Conservation (phyloP, 2,888 invertebrate genomes). For the Sminthurinus aureus region DNA sequence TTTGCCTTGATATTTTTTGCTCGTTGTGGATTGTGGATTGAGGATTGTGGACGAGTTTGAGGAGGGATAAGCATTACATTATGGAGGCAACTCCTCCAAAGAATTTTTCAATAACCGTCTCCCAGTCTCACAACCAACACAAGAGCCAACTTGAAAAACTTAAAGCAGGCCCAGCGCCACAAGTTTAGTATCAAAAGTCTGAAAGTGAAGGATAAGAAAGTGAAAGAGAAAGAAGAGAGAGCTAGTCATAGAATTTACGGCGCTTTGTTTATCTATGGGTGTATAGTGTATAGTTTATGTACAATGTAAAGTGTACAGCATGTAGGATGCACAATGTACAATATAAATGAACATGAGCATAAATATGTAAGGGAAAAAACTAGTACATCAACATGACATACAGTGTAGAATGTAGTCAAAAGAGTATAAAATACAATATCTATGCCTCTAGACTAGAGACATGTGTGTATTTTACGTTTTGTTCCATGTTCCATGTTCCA, state of each 20-base stretch:
- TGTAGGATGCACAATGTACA: too few relatives aligned
- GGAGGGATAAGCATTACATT: neutral
- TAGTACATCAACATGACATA: too few relatives aligned
- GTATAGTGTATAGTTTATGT: neutral
- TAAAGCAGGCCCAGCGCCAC: neutral
- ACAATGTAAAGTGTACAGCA: neutral
- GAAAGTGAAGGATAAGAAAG: slow-evolving; percentile 25
- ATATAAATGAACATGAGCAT: neutral
- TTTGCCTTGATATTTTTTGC: neutral
- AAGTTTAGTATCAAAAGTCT: neutral
- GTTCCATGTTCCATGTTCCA: too few relatives aligned
- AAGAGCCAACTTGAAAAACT: neutral
- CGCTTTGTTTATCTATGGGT: slow-evolving; percentile 13
- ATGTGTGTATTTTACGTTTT: too few relatives aligned
- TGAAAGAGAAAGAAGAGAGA: neutral
- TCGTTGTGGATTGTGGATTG: too few relatives aligned
- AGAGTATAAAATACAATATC: too few relatives aligned
- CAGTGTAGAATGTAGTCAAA: too few relatives aligned
- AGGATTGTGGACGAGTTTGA: neutral
- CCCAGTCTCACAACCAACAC: neutral
- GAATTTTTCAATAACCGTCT: slow-evolving; percentile 37
- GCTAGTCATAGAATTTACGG: slow-evolving; percentile 16
- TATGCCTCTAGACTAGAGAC: too few relatives aligned
- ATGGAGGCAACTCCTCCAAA: slow-evolving; percentile 31
- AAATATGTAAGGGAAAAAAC: too few relatives aligned